Base-by-base conservation (phyloP, 2,113 vertebrate genomes). In the Python bivittatus region DNA sequence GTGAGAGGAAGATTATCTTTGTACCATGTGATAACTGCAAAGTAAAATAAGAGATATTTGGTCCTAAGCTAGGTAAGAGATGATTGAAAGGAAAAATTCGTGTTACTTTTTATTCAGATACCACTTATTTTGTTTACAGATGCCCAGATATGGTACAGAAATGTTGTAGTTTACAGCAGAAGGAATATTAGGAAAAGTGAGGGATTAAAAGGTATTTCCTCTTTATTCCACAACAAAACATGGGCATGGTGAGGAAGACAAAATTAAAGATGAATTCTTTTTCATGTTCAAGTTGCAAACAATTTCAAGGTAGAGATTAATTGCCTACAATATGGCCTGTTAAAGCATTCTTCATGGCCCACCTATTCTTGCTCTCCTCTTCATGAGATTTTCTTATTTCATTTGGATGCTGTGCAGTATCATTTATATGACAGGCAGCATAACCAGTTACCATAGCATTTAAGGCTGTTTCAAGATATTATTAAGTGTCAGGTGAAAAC, bases 21-120 rank as follows among this genome's bases (percentile, higher is more conserved):
- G 97, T 98, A 99, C 99, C 99, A 99, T 0, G 98, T 98, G 79
- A 99, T 95, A 29, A 97, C 99, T 99, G 95, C 1, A 57, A n/a
- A 89, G 56, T 0, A 3, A 87, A 95, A 89, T 12, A 91, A 3
- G 9, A 93, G 38, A 83, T 27, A 33, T 4, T 61, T 42, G 60
- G 22, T 6, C 61, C 15, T 48, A 58, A 88, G n/a, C 25, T 83
- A 13, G 29, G 20, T 20, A 25, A 84, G 4, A 48, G 10, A 10
- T n/a, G 44, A 3, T 86, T 42, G 4, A 7, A 52, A 64, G 53
- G 23, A 20, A n/a, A 12, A 27, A 48, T 25, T 54, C 13, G 23
- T 10, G 6, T 79, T 8, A 33, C 6, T 25, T 83, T 83, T 90
- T 91, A 27, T 27, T 64, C 44, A 38, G 58, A 91, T 86, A 48